Evolutionary conservation across 2,888 invertebrate species (phyloP).

Genomic region (Melanargia galathea): DNA sequence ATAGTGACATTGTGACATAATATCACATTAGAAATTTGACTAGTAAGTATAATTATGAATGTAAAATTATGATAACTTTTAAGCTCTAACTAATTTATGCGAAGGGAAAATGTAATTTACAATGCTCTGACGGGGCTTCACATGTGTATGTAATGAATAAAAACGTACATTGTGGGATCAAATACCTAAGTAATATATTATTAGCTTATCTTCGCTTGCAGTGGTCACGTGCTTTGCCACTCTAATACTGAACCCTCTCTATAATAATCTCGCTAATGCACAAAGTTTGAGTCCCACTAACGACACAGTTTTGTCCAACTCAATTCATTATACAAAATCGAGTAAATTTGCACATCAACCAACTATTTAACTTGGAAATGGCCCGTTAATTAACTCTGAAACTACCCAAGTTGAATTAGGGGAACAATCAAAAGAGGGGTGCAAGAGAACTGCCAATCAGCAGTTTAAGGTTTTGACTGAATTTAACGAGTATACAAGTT

Average conservation of each 20-base stretch:
- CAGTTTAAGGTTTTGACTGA: constrained; percentile 13
- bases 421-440: constrained; percentile 37
- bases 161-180: too few relatives aligned
- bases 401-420: constrained; percentile 42
- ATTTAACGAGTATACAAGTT: constrained; percentile 8
- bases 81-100: too few relatives aligned
- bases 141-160: too few relatives aligned
- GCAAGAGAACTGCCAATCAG: constrained; percentile 38
- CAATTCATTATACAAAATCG: constrained; percentile 42
- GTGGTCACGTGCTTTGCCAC: neutral
- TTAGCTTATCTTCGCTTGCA: neutral
- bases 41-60: too few relatives aligned
- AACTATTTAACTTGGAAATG: constrained; percentile 51
- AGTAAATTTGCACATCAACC: constrained; percentile 53
- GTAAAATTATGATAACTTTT: too few relatives aligned
- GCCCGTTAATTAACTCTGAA: constrained; percentile 50
- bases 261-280: constrained; percentile 27
- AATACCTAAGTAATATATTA: neutral
- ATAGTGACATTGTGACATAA: too few relatives aligned
- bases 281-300: constrained; percentile 30
- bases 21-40: too few relatives aligned
- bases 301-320: constrained; percentile 38
- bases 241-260: constrained; percentile 1
- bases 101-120: too few relatives aligned
- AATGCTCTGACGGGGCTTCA: too few relatives aligned